Percentiles rank a stretch among this genome's conserved stretches.
These are phyloP conservation scores for Xiphydria camelus DNA, from an alignment of 2,888 invertebrate species.

Conservation along the genomic window DNA sequence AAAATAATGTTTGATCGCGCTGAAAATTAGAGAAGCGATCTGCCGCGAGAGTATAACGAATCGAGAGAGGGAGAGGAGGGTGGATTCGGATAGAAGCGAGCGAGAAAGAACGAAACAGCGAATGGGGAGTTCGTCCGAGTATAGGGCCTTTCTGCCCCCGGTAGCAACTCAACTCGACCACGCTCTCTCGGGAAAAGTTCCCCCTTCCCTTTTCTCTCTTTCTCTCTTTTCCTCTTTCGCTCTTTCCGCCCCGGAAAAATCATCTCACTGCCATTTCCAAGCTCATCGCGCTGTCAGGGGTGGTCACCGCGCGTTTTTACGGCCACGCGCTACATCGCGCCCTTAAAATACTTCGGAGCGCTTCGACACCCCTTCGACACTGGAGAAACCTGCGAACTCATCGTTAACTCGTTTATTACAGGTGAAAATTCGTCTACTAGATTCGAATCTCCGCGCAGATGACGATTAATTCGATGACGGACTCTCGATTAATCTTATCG, in stretches of 20 bases:
- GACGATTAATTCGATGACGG: too few relatives aligned
- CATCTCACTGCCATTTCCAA: slow-evolving; percentile 39
- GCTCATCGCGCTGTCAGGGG: slow-evolving; percentile 33
- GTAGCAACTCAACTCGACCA: slow-evolving; percentile 31
- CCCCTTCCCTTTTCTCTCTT: slow-evolving; percentile 20
- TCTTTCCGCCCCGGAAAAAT: slow-evolving; percentile 33
- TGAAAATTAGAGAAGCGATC: slow-evolving; percentile 50
- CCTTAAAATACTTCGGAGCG: not conserved
- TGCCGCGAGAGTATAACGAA: slow-evolving; percentile 15
- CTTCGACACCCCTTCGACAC: too few relatives aligned
- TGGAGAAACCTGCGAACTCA: too few relatives aligned
- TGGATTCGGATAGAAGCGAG: slow-evolving; percentile 5
- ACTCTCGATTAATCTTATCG: too few relatives aligned
- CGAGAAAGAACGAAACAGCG: slow-evolving; percentile 18
- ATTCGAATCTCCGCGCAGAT: too few relatives aligned
- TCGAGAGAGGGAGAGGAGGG: slow-evolving; percentile 12
- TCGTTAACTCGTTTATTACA: too few relatives aligned
- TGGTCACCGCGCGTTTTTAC: slow-evolving; percentile 16
- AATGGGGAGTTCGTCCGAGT: slow-evolving; percentile 8
- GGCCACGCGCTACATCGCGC: too few relatives aligned
- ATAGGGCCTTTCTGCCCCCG: slow-evolving; percentile 25
- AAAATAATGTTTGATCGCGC: slow-evolving; percentile 49
- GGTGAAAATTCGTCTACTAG: too few relatives aligned
- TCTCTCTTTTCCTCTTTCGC: slow-evolving; percentile 14
- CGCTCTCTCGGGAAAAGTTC: slow-evolving; percentile 27